phyloP scores from a whole-genome alignment of 2,113 vertebrate genomes.

The Emydocephalus ijimae region DNA sequence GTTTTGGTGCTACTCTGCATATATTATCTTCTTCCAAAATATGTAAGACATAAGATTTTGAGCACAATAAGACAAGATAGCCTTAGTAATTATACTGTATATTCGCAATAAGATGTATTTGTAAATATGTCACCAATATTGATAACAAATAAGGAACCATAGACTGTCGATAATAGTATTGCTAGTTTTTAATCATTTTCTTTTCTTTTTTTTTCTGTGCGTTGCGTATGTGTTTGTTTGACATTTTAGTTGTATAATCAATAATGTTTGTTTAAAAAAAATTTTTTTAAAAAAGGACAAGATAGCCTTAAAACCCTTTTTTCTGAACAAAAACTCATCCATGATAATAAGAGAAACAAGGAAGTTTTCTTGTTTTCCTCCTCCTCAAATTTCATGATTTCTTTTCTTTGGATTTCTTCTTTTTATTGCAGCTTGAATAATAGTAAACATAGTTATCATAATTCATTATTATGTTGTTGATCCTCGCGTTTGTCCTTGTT shows the following conservation, averaged over 20 bases:
- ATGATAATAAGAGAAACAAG: background rate
- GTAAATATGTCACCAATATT: no score
- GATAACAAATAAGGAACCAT: no score
- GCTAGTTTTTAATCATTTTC: no score
- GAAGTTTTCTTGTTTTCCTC: background rate
- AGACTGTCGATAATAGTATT: no score
- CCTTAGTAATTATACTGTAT: background rate
- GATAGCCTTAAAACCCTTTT: background rate
- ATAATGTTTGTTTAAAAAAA: no score
- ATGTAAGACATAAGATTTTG: background rate
- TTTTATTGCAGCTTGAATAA: background rate
- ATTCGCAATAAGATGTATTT: no score
- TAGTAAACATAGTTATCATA: background rate
- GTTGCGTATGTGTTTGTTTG: no score
- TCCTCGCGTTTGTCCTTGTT: background rate
- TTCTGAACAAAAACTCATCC: background rate
- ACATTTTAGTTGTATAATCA: no score
- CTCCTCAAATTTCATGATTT: background rate
- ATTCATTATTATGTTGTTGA: background rate
- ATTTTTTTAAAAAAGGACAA: background rate
- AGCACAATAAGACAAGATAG: background rate
- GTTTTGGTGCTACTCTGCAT: background rate
- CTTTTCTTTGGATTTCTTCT: background rate
- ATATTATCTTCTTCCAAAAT: background rate
- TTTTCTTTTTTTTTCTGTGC: no score